Base-by-base conservation (phyloP, 2,888 invertebrate species). In the Syrista parreyssii region DNA sequence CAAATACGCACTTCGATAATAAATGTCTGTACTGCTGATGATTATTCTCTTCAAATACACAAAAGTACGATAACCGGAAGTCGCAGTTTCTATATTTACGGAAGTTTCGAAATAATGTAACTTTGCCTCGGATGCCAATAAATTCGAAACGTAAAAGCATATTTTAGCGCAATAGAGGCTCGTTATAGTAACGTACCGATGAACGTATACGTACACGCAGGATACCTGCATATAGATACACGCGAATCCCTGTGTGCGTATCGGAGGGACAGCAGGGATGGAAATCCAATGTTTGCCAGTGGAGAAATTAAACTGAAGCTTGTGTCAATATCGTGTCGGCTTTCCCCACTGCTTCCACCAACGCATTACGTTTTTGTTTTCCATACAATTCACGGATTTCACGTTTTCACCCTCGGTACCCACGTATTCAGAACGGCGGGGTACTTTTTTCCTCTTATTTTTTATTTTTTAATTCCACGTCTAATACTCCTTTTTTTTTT, bases 241-340 rank as follows among this genome's bases (percentile, higher is more conserved):
- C 40, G 15, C 6, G 40, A 40, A 40, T 40, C 15, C 6, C 6
- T 78, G 74, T 76, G 75, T 75, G 78, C 74, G 36, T 71, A 77
- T 74, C 79, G 76, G 77, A 74, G 76, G 72, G 74, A 71, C 78
- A 36, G 79, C 80, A 79, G 82, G 83, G 84, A 87, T 86, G 88
- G 85, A 88, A 88, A 88, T 87, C 84, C 88, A 87, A 86, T 89
- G 88, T 90, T 89, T 89, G 87, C 86, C 87, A 81, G 86, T 82
- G 86, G 89, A 89, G 89, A 89, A 89, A 90, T 89, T 90, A 90
- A 89, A 90, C 88, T 85, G 88, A 86, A 88, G 89, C 88, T 89
- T 89, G 87, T 89, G 89, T 90, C 89, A 89, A 90, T 89, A 90
- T 85, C 87, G 84, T 83, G 87, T 86, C 88, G 87, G 88, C 89